Evolutionary conservation across 2,797 vertebrate genomes (phyloP), one percentile per base, ranked within the genome.

Genomic region (Hippopotamyrus pictus): DNA sequence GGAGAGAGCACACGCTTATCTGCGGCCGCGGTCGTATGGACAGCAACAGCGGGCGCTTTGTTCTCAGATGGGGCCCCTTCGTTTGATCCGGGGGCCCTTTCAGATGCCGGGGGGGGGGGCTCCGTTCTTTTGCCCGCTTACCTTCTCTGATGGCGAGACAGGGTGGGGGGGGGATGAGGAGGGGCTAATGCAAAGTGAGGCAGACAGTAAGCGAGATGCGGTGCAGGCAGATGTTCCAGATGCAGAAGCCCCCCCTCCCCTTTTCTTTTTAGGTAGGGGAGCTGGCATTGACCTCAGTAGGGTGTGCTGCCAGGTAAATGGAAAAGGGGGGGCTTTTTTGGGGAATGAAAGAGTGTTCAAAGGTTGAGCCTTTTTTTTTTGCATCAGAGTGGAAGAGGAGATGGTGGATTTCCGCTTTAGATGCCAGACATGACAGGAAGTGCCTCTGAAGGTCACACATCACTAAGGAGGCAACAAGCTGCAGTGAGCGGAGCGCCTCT

Each of bases 1-100:
- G 33, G 86, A 57, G 88, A 92, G 86, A 92, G 90, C 7, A 76
- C 90, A 88, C 51, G 59, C 90, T 89, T 91, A 88, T 89, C 89
- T 88, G 89, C 86, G 51, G 48, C 89, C 69, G 83, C 50, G 87
- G 89, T 46, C 89, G n/a, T 90, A 22, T 7, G 90, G n/a, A 50
- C 91, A 65, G 57, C 91, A 90, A 57, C 59, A 96, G 93, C 94
- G 90, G 90, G n/a, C 3, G 0, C 89, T 86, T 96, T 96, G 94
- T 96, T 92, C 92, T 73, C 86, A 89, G 51, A 17, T 33, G 88
- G 19, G 88, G 19, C 37, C 65, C 76, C 92, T 86, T 33, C 9
- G 89, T 94, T 94, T 94, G 94, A 95, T 93, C 92, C 54, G 17
- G 17, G 41, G 37, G n/a, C n/a, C 17, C 19, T 9, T 48, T 48